Percentiles rank a stretch among this genome's conserved stretches.
Evolutionary conservation across 2,113 vertebrate species (phyloP).

Genomic region (Dermatemys mawii): DNA sequence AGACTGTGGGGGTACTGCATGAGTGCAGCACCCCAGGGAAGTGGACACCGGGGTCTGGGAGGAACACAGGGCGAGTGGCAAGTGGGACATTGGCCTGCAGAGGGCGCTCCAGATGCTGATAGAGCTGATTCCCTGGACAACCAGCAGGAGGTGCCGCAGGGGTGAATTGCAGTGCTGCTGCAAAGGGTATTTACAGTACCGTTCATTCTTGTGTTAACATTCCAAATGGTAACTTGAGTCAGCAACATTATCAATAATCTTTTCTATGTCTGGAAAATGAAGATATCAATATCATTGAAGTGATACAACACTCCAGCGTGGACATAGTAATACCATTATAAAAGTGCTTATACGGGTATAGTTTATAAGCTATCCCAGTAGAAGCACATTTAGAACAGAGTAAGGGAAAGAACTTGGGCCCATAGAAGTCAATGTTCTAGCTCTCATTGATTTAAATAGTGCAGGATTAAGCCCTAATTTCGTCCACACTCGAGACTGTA

Average conservation of each 20-base stretch:
- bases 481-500: neutral
- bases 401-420: neutral
- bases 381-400: neutral
- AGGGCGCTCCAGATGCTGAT: too few species aligned
- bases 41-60: too few species aligned
- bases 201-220: neutral
- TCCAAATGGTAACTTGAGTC: neutral
- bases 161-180: too few species aligned
- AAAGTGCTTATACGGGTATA: neutral
- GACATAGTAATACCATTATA: neutral
- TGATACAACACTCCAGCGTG: neutral
- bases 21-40: too few species aligned
- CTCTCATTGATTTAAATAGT: neutral
- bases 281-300: neutral
- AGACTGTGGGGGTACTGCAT: too few species aligned
- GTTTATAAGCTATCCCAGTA: neutral
- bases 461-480: conserved; percentile 29
- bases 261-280: neutral
- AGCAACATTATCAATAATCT: accelerated
- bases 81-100: too few species aligned
- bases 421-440: neutral
- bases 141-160: too few species aligned
- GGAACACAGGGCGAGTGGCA: too few species aligned
- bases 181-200: accelerated
- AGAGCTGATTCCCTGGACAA: too few species aligned